Percentiles rank a stretch among this genome's conserved stretches.
phyloP scores from a whole-genome alignment of 2,113 vertebrate species.

The Sceloporus tristichus region DNA sequence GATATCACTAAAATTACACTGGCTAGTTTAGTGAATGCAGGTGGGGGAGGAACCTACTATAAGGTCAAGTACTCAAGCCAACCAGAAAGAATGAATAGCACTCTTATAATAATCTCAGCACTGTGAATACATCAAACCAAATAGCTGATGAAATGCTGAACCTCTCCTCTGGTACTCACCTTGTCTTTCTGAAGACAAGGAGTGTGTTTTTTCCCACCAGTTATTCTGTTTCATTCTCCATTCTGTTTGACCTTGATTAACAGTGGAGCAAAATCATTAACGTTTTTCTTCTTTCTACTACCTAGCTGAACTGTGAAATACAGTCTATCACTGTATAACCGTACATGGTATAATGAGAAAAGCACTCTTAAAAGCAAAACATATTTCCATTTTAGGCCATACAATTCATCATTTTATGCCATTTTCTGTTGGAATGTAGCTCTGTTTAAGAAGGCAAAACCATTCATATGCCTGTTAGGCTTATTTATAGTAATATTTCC shows the following conservation, averaged over 20 bases:
- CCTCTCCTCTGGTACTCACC: slow-evolving; percentile 42
- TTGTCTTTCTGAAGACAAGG: slow-evolving; percentile 30
- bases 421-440: background rate
- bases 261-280: slow-evolving; percentile 41
- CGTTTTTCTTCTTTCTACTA: slow-evolving; percentile 36
- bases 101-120: background rate
- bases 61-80: too few species aligned
- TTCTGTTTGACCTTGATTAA: slow-evolving; percentile 55
- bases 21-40: too few species aligned
- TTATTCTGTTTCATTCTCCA: slow-evolving; percentile 18
- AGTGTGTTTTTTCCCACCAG: background rate
- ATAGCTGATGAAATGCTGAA: slow-evolving; percentile 44
- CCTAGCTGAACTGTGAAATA: slow-evolving; percentile 28
- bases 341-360: slow-evolving; percentile 38
- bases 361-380: background rate
- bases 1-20: too few species aligned
- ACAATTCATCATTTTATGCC: background rate
- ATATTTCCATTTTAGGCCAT: slow-evolving; percentile 17
- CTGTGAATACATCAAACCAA: slow-evolving; percentile 55
- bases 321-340: slow-evolving; percentile 20
- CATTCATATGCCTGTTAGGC: background rate
- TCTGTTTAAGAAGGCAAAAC: background rate
- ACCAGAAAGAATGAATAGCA: too few species aligned
- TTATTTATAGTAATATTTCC: background rate
- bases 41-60: too few species aligned